Conservation (phyloP, 2,797 vertebrate species). For the Thalassophryne amazonica region DNA sequence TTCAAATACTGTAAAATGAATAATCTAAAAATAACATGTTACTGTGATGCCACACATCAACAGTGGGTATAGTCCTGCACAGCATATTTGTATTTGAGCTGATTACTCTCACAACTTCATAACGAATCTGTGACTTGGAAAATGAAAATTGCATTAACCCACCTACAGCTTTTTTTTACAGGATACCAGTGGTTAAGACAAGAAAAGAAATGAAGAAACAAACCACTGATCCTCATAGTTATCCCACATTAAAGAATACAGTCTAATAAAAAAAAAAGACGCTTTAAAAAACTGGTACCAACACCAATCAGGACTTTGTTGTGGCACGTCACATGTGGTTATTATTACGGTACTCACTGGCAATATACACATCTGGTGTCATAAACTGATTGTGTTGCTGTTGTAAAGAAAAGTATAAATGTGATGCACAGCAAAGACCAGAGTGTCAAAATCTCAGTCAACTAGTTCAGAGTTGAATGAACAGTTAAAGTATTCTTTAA, state of each 20-base stretch:
- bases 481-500: too few relatives aligned
- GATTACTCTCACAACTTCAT: constrained; percentile 1
- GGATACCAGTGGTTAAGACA: constrained; percentile 3
- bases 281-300: constrained; percentile 44
- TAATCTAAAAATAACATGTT: constrained; percentile 12
- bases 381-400: too few relatives aligned
- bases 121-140: constrained; percentile 7
- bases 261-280: constrained; percentile 24
- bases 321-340: constrained; percentile 31
- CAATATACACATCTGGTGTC: too few relatives aligned
- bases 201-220: constrained; percentile 34
- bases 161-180: background rate
- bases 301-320: constrained; percentile 44
- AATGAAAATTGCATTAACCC: too few relatives aligned
- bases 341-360: background rate
- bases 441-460: too few relatives aligned
- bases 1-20: constrained; percentile 25
- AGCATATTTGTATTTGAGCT: background rate
- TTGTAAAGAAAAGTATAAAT: too few relatives aligned
- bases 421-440: too few relatives aligned
- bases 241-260: constrained; percentile 35
- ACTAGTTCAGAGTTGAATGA: too few relatives aligned
- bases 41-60: background rate
- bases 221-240: constrained; percentile 17
- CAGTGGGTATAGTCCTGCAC: background rate